These are phyloP conservation scores for Syrphus vitripennis DNA, from an alignment of 2,888 invertebrate species.

Conservation along the genomic window DNA sequence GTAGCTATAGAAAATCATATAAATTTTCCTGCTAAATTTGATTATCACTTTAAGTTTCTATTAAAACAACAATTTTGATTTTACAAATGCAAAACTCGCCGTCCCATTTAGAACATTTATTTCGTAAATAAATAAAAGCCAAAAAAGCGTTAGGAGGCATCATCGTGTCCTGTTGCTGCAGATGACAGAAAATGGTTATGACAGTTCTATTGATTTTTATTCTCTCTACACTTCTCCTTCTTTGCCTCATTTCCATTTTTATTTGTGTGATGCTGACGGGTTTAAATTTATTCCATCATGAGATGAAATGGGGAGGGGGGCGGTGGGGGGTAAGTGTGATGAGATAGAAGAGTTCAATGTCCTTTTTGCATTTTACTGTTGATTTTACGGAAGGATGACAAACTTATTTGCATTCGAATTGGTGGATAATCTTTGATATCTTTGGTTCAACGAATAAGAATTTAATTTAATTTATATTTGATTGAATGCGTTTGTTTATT, in stretches of 20 bases:
- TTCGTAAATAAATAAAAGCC: background rate
- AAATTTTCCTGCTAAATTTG: too few species aligned
- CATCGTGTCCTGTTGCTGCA: background rate
- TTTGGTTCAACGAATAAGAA: constrained; percentile 11
- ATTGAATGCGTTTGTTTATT: background rate
- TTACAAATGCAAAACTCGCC: background rate
- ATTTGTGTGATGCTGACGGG: background rate
- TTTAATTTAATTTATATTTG: constrained; percentile 16
- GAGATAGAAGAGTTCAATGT: constrained; percentile 4
- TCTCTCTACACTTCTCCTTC: background rate
- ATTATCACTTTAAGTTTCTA: too few species aligned
- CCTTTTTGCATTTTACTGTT: constrained; percentile 11
- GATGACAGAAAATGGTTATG: constrained; percentile 13
- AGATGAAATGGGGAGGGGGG: background rate
- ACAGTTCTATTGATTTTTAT: constrained; percentile 7
- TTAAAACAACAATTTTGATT: too few species aligned
- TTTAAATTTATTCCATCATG: background rate
- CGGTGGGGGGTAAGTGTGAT: background rate
- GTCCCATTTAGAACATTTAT: background rate
- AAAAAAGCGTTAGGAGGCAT: background rate
- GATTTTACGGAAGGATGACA: background rate
- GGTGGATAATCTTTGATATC: constrained; percentile 13
- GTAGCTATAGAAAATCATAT: too few species aligned
- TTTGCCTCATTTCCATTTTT: constrained; percentile 2
- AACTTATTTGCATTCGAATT: constrained; percentile 44